Base-by-base conservation (phyloP, 1,140 invertebrate species). In the Temnothorax nylanderi region DNA sequence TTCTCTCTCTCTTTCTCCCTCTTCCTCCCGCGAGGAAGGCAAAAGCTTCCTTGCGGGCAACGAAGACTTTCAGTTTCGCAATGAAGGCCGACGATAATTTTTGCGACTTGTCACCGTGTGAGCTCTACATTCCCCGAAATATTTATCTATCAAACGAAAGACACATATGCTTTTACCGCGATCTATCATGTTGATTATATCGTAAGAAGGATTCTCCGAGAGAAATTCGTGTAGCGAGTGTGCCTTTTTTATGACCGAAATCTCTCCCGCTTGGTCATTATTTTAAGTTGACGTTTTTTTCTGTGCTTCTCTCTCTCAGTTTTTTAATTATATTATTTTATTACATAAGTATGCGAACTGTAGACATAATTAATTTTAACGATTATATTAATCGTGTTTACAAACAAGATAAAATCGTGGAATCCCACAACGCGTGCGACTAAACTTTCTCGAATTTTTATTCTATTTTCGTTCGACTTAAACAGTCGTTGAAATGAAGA, bases 61-160 rank as follows among this genome's bases (percentile, higher is more conserved):
- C 37, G 16, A 71, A 75, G 60, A 87, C 87, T 91, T 88, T 90
- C 80, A 85, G 49, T 90, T 85, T 89, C 86, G 64, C 76, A 85
- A 88, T 64, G 64, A 71, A 84, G 65, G 71, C 56, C 78, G 72
- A 41, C 75, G 65, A 65, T 82, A 88, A 82, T 54, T 67, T 67
- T 3, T 65, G 11, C 26, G 51, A 54, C n/a, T 67, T 62, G 74
- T 49, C 32, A 64, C 13, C 34, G 11, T 18, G 11, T 18, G 34
- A 18, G 0, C 26, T 47, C 5, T 74, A 32, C 72, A 26, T 82
- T 67, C 62, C 64, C 21, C 49, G 72, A 87, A 81, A 41, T 21
- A 56, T 74, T 58, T 34, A 58, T 80, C 67, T 54, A 58, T 56
- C 54, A 64, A 44, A 65, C 56, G 34, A 58, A 71, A 60, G 32